Evolutionary conservation across 2,113 vertebrate species (phyloP).

Genomic region (Poicephalus meyeri): DNA sequence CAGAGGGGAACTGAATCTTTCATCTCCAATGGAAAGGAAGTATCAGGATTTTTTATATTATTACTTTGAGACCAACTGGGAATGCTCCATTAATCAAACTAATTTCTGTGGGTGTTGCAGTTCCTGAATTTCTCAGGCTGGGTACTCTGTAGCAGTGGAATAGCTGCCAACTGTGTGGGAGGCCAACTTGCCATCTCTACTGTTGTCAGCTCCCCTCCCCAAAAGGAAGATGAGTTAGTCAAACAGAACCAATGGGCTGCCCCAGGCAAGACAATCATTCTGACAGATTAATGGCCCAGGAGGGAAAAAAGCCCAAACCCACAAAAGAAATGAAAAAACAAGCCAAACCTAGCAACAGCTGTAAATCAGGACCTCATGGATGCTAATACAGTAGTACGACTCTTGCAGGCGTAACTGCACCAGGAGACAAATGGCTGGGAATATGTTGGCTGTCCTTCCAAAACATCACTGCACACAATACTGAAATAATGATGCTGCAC

Average conservation of each 20-base stretch:
- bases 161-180: neutral
- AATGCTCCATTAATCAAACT: conserved; percentile 21
- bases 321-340: neutral
- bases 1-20: neutral
- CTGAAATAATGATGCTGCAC: neutral
- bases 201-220: neutral
- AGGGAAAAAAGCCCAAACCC: neutral
- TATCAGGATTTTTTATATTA: neutral
- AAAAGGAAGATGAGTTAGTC: neutral
- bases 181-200: neutral
- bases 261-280: neutral
- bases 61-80: neutral
- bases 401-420: neutral
- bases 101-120: conserved; percentile 31
- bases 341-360: neutral
- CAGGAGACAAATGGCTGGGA: neutral
- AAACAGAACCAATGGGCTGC: neutral
- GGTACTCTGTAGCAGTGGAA: conserved; percentile 27
- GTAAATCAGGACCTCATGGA: neutral
- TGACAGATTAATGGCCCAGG: conserved; percentile 37
- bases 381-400: neutral
- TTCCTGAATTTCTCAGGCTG: conserved; percentile 17
- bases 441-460: neutral
- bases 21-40: neutral
- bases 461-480: neutral